Base-by-base conservation (phyloP, 2,113 vertebrate genomes). In the Syngnathus scovelli region DNA sequence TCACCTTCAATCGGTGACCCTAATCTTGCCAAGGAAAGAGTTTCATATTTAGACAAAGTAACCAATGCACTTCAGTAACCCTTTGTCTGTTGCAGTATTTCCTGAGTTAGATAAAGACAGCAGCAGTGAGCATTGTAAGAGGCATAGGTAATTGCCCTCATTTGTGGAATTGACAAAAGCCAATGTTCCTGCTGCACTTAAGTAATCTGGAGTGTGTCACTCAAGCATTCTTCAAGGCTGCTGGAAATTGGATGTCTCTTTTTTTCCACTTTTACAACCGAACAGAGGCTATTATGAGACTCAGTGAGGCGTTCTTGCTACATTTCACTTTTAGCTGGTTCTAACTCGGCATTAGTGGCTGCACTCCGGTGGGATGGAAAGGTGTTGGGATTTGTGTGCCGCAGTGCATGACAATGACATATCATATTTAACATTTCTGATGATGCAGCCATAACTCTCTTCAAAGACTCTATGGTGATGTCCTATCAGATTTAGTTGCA, bases 101-200 rank as follows among this genome's bases (percentile, higher is more conserved):
- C 61, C 63, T 68, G 68, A 68, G 27, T 16, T 33, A 76, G 69
- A 84, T 86, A 73, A 81, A 71, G 80, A 33, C 27, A 75, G 72
- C 69, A 69, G 69, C 69, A 55, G 69, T 10, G 41, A 82, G 68
- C 70, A 58, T 80, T 68, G 77, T 64, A 72, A 81, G 73, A 76
- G 80, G 66, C 74, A 39, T 66, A 72, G 72, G 83, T 89, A 78
- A 89, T 84, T 71, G 83, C 74, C 84, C 86, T 54, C 67, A 86
- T 86, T n/a, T 81, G 80, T 58, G 56, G 51, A 1, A 38, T 78
- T 80, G 81, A 91, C 84, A 88, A 89, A 91, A 85, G 79, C 73
- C 61, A 78, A 77, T 79, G 80, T 88, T 88, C 83, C 71, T 83
- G 65, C 85, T 83, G 85, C 87, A 77, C 79, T 86, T 78, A 81